Base-by-base conservation (phyloP, 2,113 vertebrate species). In the Apteryx mantelli region DNA sequence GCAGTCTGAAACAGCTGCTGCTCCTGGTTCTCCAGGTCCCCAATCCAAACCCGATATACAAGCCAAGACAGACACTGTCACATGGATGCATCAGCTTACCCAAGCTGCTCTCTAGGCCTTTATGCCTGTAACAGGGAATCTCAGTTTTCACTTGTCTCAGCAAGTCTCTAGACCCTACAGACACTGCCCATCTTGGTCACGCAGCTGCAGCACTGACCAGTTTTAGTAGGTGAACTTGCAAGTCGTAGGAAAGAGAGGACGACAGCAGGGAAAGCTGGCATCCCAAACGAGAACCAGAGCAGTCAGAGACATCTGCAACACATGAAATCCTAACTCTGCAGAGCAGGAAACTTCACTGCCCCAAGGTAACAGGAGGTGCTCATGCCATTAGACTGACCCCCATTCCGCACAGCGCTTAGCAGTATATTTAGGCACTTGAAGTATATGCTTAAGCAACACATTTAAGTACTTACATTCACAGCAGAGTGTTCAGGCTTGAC, bases 1-100 rank as follows among this genome's bases (percentile, higher is more conserved):
- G 53, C 16, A 55, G 40, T 3, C 50, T 44, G 36, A 40, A 88
- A 58, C 13, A 92, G 76, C 32, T 60, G 34, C 26, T 38, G 53
- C 36, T 71, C 56, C 38, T 88, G 79, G 13, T 22, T 77, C 36
- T 82, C 11, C 78, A 61, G 9, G 17, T 50, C 15, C 44, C 36
- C 64, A 76, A 1, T 1, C n/a, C 74, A 60, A 77, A 69, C 3
- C 15, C 0, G 0, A 76, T 7, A 46, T 0, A 50, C 8, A 4
- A 53, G 44, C 26, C 71, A 83, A 56, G 85, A 86, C 0, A 1
- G 79, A 63, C 50, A 91, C 5, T 2, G 2, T 25, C 82, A 82
- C 32, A 46, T 3, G 32, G 78, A 74, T 0, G 2, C 76, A 80
- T 13, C 73, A 44, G 21, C 16, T 81, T 36, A 52, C 42, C 28